These are phyloP conservation scores for Thunnus maccoyii DNA, from an alignment of 2,113 vertebrate species.

Conservation along the genomic window DNA sequence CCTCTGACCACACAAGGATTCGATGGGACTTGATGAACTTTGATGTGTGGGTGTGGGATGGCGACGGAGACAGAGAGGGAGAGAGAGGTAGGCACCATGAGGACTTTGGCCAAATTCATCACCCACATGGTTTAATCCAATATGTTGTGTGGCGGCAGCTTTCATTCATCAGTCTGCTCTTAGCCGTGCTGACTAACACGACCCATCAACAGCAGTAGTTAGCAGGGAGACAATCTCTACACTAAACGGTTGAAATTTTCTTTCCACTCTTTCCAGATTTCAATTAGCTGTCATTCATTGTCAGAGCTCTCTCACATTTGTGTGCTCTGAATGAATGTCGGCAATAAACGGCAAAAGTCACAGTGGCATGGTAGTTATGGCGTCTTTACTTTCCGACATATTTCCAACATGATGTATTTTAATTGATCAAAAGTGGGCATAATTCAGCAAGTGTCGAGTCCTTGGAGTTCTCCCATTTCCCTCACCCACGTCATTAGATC, in stretches of 20 bases:
- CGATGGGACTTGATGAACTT: slow-evolving; percentile 72
- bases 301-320: background rate
- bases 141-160: slow-evolving; percentile 60
- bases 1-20: slow-evolving; percentile 56
- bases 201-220: slow-evolving; percentile 14
- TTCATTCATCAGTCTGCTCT: slow-evolving; percentile 46
- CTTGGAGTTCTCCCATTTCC: background rate
- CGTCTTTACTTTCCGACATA: background rate
- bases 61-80: slow-evolving; percentile 52
- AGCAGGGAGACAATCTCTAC: background rate
- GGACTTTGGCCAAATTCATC: slow-evolving; percentile 56
- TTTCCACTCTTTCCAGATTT: slow-evolving; percentile 11
- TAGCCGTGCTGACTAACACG: slow-evolving; percentile 21
- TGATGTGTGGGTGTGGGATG: slow-evolving; percentile 51
- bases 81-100: slow-evolving; percentile 40
- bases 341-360: background rate
- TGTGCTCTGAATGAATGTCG: background rate
- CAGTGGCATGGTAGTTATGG: background rate
- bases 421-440: background rate
- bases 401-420: background rate
- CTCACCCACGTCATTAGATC: background rate
- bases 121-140: slow-evolving; percentile 58
- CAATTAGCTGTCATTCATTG: slow-evolving; percentile 3
- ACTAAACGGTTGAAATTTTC: slow-evolving; percentile 19
- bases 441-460: background rate